phyloP scores from a whole-genome alignment of 2,888 invertebrate species.

The Iphiclides podalirius region DNA sequence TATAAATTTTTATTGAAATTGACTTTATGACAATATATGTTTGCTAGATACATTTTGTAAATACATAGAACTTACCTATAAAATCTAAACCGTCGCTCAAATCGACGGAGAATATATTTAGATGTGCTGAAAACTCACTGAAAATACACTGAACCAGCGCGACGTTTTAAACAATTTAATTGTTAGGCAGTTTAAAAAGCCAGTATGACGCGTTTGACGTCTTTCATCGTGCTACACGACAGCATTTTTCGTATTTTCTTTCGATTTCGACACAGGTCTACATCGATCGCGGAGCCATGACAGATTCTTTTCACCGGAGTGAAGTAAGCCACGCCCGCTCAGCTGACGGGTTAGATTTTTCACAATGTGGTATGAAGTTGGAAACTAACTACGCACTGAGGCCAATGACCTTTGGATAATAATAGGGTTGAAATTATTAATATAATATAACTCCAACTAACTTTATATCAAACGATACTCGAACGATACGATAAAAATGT shows the following conservation, averaged over 20 bases:
- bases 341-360: slow-evolving; percentile 73
- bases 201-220: slow-evolving; percentile 36
- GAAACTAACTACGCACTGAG: slow-evolving; percentile 35
- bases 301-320: slow-evolving; percentile 65
- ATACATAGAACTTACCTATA: slow-evolving; percentile 64
- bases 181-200: slow-evolving; percentile 45
- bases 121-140: slow-evolving; percentile 68
- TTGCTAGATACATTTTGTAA: slow-evolving; percentile 36
- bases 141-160: slow-evolving; percentile 60
- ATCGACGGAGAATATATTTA: slow-evolving; percentile 72
- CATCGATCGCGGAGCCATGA: slow-evolving; percentile 77
- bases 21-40: too few relatives aligned
- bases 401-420: slow-evolving; percentile 54
- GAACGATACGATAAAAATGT: too few relatives aligned
- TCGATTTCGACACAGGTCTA: slow-evolving; percentile 58
- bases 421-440: slow-evolving; percentile 26
- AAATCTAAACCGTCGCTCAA: slow-evolving; percentile 60
- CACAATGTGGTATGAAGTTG: slow-evolving; percentile 50
- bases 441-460: too few relatives aligned
- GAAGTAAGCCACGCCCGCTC: slow-evolving; percentile 65
- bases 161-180: slow-evolving; percentile 49
- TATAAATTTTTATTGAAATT: slow-evolving; percentile 33
- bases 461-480: not conserved
- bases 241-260: slow-evolving; percentile 69
- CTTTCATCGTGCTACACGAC: slow-evolving; percentile 52